phyloP scores from a whole-genome alignment of 2,113 vertebrate genomes.

The Toxotes chatareus region DNA sequence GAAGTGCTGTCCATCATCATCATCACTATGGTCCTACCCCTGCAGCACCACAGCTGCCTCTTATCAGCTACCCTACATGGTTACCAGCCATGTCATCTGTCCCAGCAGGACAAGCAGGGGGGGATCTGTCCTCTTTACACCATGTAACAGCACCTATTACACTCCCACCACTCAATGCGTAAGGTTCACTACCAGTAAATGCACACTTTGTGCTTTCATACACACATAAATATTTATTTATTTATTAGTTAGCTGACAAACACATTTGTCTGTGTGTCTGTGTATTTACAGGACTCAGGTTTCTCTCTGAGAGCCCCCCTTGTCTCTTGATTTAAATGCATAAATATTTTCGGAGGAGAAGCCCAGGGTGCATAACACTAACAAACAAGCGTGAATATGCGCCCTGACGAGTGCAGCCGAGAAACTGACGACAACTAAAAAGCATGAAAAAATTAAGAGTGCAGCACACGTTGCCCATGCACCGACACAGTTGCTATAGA shows the following conservation, averaged over 20 bases:
- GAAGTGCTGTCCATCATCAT: conserved; percentile 85
- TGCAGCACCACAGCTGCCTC: conserved; percentile 54
- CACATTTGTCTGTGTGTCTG: neutral
- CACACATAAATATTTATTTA: neutral
- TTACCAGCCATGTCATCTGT: conserved; percentile 60
- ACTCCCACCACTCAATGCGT: conserved; percentile 74
- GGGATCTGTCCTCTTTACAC: conserved; percentile 59
- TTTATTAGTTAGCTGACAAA: neutral
- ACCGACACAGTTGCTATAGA: neutral
- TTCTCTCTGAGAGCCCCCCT: neutral
- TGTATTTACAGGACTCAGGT: conserved; percentile 4
- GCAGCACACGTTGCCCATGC: neutral
- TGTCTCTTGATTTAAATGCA: neutral
- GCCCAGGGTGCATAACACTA: neutral
- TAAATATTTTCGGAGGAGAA: neutral
- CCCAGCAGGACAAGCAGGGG: conserved; percentile 43
- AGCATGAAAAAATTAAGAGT: neutral
- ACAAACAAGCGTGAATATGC: too few species aligned
- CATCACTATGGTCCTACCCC: conserved; percentile 83
- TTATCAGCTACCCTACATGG: conserved; percentile 73
- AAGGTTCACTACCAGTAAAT: conserved; percentile 43
- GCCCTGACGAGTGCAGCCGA: too few species aligned
- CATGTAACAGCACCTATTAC: conserved; percentile 53
- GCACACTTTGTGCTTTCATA: neutral
- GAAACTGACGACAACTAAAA: too few species aligned